Evolutionary conservation across 2,888 invertebrate genomes (phyloP), one percentile per base, ranked within the genome.

Genomic region (Sussaba pulchella): DNA sequence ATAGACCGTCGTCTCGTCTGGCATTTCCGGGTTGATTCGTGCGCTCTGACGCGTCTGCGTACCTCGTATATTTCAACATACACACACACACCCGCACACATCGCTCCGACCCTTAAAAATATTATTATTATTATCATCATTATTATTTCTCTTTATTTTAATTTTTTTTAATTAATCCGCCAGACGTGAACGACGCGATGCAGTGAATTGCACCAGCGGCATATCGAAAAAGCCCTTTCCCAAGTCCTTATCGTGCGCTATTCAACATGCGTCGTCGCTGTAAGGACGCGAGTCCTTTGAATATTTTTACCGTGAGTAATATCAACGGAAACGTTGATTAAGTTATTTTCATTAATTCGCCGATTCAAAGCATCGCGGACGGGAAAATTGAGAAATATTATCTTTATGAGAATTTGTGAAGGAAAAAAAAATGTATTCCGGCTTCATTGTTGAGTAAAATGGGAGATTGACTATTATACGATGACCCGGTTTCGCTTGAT

Each of bases 1-100:
- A 43, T 24, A 21, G 66, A 66, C 67, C 39, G 17, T 17, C 66
- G 64, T 75, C 66, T 72, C 67, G 80, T 67, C 80, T 72, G 80
- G 67, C 72, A 72, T 76, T 80, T 76, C 80, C 76, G 72, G 76
- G 72, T 76, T 75, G 67, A 59, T 61, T 57, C 4, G 66, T 54
- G 61, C 26, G 45, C 72, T 31, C 54, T 39, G 67, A 67, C 75
- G 75, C 19, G 80, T 36, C 63, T 41, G 67, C 36, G 61, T 76
- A n/a, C n/a, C 61, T 70, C 71, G 36, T 67, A 54, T 36, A 26
- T 43, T 39, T 31, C 14, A 5, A 17, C n/a, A 10, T 6, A 31
- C 31, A 31, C 31, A 31, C 31, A 31, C 31, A 31, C 31, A 31
- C 31, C 2, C 31, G 6, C 31, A 31, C 31, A 31, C 31, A 31